phyloP scores from a whole-genome alignment of 2,888 invertebrate genomes.

The Sminthurinus aureus region DNA sequence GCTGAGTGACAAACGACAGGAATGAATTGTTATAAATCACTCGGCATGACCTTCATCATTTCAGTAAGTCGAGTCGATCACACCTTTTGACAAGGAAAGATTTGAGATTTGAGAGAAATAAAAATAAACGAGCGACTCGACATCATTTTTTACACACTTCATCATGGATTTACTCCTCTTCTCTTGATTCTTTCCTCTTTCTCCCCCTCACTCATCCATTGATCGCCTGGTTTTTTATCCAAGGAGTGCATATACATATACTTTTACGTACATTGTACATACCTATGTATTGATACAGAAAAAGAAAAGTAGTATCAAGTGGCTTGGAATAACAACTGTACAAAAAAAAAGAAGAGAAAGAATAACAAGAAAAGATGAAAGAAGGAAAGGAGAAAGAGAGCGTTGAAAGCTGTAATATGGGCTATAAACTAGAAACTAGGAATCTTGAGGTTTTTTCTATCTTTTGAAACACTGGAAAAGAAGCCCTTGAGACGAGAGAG shows the following conservation, averaged over 20 bases:
- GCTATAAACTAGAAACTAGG: not conserved
- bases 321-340: too few species aligned
- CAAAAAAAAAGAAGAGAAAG: too few species aligned
- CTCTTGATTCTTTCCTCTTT: not conserved
- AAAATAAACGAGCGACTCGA: conserved; percentile 38
- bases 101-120: conserved; percentile 19
- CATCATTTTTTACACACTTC: conserved; percentile 39
- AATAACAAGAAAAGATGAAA: too few species aligned
- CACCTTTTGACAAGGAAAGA: conserved; percentile 35
- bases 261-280: too few species aligned
- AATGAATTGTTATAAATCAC: not conserved
- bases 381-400: too few species aligned
- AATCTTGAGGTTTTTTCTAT: not conserved
- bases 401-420: not conserved
- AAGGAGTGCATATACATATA: too few species aligned
- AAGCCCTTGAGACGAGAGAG: too few species aligned
- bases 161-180: conserved; percentile 11
- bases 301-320: too few species aligned
- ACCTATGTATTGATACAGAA: too few species aligned
- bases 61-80: conserved; percentile 37
- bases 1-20: too few species aligned
- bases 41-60: conserved; percentile 28
- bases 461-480: too few species aligned
- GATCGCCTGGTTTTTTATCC: not conserved
- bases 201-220: conserved; percentile 3